These are phyloP conservation scores for Neoscelio sp. DNA, from an alignment of 2,888 invertebrate genomes.

Conservation along the genomic window DNA sequence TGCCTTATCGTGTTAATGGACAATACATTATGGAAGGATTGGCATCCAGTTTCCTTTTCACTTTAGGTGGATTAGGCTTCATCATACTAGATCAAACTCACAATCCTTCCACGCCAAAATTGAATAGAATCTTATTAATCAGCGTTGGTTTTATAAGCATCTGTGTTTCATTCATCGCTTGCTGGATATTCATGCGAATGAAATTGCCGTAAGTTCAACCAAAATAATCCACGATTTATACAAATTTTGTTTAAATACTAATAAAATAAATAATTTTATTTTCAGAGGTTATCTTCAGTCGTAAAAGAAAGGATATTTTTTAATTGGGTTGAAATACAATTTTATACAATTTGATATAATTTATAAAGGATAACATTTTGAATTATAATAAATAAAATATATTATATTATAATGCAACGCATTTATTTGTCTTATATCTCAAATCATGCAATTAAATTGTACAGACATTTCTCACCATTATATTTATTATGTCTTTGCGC, in stretches of 20 bases:
- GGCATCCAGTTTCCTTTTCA: constrained; percentile 98
- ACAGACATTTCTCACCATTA: not conserved
- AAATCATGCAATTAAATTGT: constrained; percentile 8
- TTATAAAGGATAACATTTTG: not conserved
- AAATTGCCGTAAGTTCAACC: constrained; percentile 93
- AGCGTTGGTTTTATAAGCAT: constrained; percentile 96
- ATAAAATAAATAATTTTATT: constrained; percentile 64
- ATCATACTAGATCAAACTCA: constrained; percentile 98
- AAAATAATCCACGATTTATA: no score
- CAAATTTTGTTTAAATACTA: constrained; percentile 12
- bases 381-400: constrained; percentile 37
- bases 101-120: constrained; percentile 94
- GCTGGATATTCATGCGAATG: constrained; percentile 99
- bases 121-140: constrained; percentile 95
- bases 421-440: constrained; percentile 1
- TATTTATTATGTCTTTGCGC: constrained; percentile 12
- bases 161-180: constrained; percentile 96
- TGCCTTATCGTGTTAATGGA: constrained; percentile 99
- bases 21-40: constrained; percentile 99
- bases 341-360: constrained; percentile 26
- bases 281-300: constrained; percentile 82
- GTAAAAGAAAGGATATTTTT: constrained; percentile 65
- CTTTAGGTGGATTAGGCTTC: constrained; percentile 97
- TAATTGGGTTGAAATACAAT: constrained; percentile 15
- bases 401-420: constrained; percentile 5